Conservation (phyloP, 2,113 vertebrate genomes). For the Nansenia antarctica region DNA sequence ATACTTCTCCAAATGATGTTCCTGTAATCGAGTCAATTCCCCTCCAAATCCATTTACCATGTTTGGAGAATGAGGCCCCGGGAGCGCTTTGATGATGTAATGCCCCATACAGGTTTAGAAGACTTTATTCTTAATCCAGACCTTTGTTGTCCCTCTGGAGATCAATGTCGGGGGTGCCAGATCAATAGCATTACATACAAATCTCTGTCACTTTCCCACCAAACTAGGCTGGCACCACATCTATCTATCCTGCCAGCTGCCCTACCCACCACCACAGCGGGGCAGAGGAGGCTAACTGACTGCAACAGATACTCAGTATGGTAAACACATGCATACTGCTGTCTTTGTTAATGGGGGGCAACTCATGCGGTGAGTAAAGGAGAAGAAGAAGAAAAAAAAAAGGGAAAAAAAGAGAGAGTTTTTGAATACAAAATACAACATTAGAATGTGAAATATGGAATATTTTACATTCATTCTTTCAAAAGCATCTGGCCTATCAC, state of each 20-base stretch:
- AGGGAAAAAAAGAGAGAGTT: too few relatives aligned
- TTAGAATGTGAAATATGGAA: neutral
- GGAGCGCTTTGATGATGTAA: slow-evolving; percentile 58
- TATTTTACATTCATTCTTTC: neutral
- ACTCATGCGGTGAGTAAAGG: slow-evolving; percentile 3
- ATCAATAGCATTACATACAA: slow-evolving; percentile 67
- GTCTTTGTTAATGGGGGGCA: neutral
- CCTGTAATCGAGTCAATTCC: slow-evolving; percentile 52
- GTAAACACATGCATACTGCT: slow-evolving; percentile 4
- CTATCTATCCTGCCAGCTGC: slow-evolving; percentile 37
- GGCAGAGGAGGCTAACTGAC: slow-evolving; percentile 7
- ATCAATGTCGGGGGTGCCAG: slow-evolving; percentile 58
- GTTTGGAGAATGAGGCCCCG: slow-evolving; percentile 47
- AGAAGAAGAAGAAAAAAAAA: neutral
- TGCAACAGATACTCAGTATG: slow-evolving; percentile 18
- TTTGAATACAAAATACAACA: slow-evolving; percentile 1
- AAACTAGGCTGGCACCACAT: slow-evolving; percentile 49
- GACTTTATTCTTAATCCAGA: slow-evolving; percentile 62
- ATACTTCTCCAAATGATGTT: slow-evolving; percentile 52
- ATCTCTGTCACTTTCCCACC: slow-evolving; percentile 56
- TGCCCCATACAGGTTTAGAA: slow-evolving; percentile 55
- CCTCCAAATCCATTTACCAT: slow-evolving; percentile 51
- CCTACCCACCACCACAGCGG: neutral
- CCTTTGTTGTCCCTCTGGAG: slow-evolving; percentile 42
- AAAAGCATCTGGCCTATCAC: neutral